These are phyloP conservation scores for Aleiodes sp. DNA, from an alignment of 1,140 invertebrate genomes.

Conservation along the genomic window DNA sequence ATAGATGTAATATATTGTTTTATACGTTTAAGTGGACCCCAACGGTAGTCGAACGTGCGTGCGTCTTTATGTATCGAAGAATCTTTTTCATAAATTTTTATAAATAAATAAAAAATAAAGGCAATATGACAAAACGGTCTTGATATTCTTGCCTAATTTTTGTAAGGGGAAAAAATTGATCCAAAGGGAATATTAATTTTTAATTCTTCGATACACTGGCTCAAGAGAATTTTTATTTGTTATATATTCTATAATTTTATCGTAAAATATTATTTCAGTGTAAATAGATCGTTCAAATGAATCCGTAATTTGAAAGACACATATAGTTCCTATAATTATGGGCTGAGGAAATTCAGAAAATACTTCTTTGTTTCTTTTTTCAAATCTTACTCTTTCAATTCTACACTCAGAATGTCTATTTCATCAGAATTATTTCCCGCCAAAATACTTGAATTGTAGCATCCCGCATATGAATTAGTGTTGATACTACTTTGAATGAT, in stretches of 20 bases:
- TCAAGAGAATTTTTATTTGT: slow-evolving; percentile 22
- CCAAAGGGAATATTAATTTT: neutral
- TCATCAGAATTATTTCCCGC: neutral
- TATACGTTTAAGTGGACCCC: slow-evolving; percentile 56
- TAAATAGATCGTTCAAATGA: slow-evolving; percentile 51
- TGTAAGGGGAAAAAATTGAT: neutral
- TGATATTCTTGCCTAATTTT: neutral
- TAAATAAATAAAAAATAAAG: no score
- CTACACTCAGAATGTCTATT: neutral
- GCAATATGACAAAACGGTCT: no score
- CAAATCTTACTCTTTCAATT: neutral
- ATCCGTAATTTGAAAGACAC: slow-evolving; percentile 49
- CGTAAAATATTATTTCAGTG: slow-evolving; percentile 40
- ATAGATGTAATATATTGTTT: slow-evolving; percentile 30
- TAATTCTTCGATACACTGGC: slow-evolving; percentile 30
- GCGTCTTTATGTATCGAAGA: slow-evolving; percentile 43
- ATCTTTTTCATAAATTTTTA: slow-evolving; percentile 11
- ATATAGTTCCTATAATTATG: slow-evolving; percentile 38
- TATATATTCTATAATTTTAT: slow-evolving; percentile 19
- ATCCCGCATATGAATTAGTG: neutral
- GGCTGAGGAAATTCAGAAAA: slow-evolving; percentile 39
- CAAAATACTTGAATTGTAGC: neutral
- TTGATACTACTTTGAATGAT: neutral
- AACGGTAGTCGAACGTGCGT: slow-evolving; percentile 53
- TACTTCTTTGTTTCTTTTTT: slow-evolving; percentile 18